These are phyloP conservation scores for Noctua fimbriata DNA, from an alignment of 2,888 invertebrate genomes.

Conservation along the genomic window DNA sequence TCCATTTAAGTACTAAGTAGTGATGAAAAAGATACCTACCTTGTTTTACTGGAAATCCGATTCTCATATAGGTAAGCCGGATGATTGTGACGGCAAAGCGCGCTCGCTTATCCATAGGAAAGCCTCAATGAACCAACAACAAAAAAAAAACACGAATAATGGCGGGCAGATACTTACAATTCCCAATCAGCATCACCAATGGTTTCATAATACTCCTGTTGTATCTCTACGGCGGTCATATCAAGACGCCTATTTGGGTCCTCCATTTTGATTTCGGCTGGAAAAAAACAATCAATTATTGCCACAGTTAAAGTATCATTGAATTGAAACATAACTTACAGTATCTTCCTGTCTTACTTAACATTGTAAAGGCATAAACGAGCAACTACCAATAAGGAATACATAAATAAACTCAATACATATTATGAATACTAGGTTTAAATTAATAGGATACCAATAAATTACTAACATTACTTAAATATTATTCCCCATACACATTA, in stretches of 20 bases:
- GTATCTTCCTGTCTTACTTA: not conserved
- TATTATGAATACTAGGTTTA: no score
- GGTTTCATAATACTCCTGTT: conserved; percentile 70
- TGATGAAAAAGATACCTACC: not conserved
- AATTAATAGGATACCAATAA: not conserved
- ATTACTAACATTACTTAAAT: not conserved
- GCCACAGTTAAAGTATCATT: not conserved
- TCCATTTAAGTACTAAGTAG: not conserved
- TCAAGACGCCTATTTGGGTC: conserved; percentile 26
- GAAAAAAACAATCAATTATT: not conserved
- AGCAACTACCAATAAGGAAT: not conserved
- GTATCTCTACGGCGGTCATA: conserved; percentile 68
- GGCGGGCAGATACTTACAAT: conserved; percentile 60
- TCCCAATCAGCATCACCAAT: conserved; percentile 71
- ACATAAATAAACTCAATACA: not conserved
- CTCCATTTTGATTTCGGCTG: conserved; percentile 34
- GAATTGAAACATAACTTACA: not conserved
- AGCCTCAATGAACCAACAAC: not conserved
- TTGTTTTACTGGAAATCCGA: not conserved
- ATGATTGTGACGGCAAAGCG: not conserved
- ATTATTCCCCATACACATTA: not conserved
- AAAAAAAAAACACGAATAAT: not conserved
- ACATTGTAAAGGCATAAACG: not conserved
- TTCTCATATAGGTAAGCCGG: not conserved
- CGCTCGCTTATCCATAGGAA: not conserved